These are phyloP conservation scores for Cheirogaleus medius DNA, from an alignment of 2,113 vertebrate species.

Conservation along the genomic window DNA sequence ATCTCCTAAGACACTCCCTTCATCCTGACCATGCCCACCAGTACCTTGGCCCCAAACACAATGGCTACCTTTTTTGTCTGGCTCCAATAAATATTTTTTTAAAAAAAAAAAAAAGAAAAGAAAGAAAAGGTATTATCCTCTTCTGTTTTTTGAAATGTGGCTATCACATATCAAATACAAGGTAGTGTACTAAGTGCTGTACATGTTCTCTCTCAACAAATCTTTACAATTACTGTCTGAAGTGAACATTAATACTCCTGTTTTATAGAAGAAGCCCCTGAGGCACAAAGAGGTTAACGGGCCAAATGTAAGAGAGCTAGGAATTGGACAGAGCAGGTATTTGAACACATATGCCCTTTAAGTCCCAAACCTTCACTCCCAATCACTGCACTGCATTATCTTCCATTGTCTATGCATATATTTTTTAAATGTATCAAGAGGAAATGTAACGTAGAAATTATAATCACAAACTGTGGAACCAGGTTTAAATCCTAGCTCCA, in stretches of 20 bases:
- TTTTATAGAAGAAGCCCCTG: not conserved
- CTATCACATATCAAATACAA: not conserved
- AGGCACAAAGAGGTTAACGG: not conserved
- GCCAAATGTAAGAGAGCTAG: not conserved
- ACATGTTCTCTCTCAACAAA: not conserved
- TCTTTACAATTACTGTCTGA: not conserved
- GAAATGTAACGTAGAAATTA: not conserved
- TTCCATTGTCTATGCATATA: not conserved
- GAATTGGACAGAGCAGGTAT: not conserved
- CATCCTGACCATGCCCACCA: not conserved
- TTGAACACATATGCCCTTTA: not conserved
- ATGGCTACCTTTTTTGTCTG: not conserved
- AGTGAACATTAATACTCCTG: not conserved
- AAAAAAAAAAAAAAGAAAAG: not conserved
- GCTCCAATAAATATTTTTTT: not conserved
- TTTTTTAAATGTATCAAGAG: not conserved
- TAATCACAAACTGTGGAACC: not conserved
- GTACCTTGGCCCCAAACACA: too few species aligned
- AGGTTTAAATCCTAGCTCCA: not conserved
- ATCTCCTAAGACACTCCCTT: not conserved
- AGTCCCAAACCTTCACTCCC: not conserved
- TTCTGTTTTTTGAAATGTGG: not conserved
- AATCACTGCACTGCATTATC: not conserved
- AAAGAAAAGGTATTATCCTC: not conserved
- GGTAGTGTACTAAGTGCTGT: not conserved